Percentiles rank a stretch among this genome's conserved stretches.
phyloP scores from a whole-genome alignment of 64 coral and sea anemone species.

The Anthopleura sola region DNA sequence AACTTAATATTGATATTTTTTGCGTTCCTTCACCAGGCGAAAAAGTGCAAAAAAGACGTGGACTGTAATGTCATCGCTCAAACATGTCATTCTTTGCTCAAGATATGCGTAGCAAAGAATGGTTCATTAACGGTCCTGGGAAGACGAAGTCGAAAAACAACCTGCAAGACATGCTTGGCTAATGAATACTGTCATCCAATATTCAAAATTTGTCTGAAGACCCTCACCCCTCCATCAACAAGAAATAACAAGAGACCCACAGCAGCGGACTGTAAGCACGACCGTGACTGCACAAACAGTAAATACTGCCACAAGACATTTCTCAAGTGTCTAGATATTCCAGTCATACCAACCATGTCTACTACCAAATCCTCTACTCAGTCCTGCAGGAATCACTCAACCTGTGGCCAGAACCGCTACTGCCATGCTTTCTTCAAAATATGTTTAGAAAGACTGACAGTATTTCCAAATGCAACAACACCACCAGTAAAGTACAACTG shows the following conservation, averaged over 20 bases:
- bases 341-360: background rate
- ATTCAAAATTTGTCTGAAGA: background rate
- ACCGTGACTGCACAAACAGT: background rate
- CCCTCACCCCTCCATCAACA: background rate
- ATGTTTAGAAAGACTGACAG: background rate
- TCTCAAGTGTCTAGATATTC: slow-evolving; percentile 15
- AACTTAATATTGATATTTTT: background rate
- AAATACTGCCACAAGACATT: background rate
- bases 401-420: background rate
- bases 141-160: background rate
- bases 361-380: background rate
- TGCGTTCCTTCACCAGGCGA: background rate
- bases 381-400: slow-evolving; percentile 2
- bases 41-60: background rate
- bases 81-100: slow-evolving; percentile 8
- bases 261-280: background rate
- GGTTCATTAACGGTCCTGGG: background rate
- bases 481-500: background rate
- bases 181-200: slow-evolving; percentile 24
- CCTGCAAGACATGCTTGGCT: background rate
- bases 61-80: background rate
- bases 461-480: background rate
- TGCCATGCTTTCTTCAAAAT: slow-evolving; percentile 4
- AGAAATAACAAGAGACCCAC: background rate
- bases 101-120: background rate